Evolutionary conservation across 2,888 invertebrate species (phyloP).

Genomic region (Noctua janthe): DNA sequence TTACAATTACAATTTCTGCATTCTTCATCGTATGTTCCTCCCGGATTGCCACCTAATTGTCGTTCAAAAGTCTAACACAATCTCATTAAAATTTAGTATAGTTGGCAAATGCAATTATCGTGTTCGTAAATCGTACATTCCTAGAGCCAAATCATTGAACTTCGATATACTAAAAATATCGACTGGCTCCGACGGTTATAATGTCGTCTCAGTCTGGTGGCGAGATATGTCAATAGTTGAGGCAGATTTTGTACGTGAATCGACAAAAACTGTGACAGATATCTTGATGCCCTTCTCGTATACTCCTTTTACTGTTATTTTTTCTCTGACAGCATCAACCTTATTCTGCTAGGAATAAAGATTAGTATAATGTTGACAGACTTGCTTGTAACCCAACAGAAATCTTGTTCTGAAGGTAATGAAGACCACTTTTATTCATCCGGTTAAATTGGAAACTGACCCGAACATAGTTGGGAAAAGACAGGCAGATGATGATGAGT

Average conservation of each 20-base stretch:
- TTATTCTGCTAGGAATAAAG: background rate
- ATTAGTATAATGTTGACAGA: background rate
- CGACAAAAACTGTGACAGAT: background rate
- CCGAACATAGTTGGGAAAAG: background rate
- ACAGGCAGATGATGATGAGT: background rate
- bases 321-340: background rate
- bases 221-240: background rate
- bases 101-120: slow-evolving; percentile 23
- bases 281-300: no score
- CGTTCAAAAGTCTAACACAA: slow-evolving; percentile 6
- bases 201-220: slow-evolving; percentile 5
- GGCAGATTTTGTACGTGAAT: background rate
- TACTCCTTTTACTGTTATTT: background rate
- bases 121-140: slow-evolving; percentile 42
- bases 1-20: no score
- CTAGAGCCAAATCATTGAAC: slow-evolving; percentile 57
- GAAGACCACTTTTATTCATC: background rate
- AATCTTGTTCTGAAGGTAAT: background rate
- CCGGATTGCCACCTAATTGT: background rate
- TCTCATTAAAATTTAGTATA: background rate
- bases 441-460: background rate
- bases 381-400: background rate
- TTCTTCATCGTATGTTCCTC: no score
- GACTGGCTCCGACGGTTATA: slow-evolving; percentile 4
- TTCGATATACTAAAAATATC: slow-evolving; percentile 53